phyloP scores from a whole-genome alignment of 2,113 vertebrate species.

The Ellobius talpinus region DNA sequence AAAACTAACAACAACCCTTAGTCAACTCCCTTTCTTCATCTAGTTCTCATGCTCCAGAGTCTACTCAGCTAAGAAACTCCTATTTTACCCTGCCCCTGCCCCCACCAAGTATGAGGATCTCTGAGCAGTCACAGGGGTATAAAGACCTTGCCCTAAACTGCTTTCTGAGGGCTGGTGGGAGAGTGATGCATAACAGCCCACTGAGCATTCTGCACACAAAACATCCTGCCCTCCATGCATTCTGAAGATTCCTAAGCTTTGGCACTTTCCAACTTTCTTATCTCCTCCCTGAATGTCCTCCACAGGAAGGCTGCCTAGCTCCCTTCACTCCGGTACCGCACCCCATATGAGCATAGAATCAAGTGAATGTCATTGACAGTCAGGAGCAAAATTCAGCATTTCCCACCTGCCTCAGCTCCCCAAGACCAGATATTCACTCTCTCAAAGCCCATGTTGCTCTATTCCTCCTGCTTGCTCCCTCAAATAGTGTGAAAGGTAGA shows the following conservation, averaged over 20 bases:
- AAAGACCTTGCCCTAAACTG: neutral
- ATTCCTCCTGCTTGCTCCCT: neutral
- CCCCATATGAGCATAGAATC: neutral
- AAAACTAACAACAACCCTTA: neutral
- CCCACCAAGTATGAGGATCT: neutral
- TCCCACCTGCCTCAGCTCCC: neutral
- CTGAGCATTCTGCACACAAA: neutral
- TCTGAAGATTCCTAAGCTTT: neutral
- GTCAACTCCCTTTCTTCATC: neutral
- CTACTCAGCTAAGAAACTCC: neutral
- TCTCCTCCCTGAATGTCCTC: neutral
- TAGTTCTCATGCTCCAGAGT: fast-evolving
- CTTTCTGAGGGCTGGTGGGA: neutral
- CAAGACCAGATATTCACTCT: neutral
- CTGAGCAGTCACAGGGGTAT: neutral
- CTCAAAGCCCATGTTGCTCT: neutral
- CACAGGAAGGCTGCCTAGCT: neutral
- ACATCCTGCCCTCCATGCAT: neutral
- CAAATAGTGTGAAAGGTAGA: neutral
- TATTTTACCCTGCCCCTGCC: too few species aligned
- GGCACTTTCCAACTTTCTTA: neutral
- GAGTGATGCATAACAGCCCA: too few species aligned
- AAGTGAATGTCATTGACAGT: neutral
- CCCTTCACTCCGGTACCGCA: neutral
- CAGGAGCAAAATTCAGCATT: neutral